Conservation (phyloP, 2,888 invertebrate species). For the Patella ulyssiponensis region DNA sequence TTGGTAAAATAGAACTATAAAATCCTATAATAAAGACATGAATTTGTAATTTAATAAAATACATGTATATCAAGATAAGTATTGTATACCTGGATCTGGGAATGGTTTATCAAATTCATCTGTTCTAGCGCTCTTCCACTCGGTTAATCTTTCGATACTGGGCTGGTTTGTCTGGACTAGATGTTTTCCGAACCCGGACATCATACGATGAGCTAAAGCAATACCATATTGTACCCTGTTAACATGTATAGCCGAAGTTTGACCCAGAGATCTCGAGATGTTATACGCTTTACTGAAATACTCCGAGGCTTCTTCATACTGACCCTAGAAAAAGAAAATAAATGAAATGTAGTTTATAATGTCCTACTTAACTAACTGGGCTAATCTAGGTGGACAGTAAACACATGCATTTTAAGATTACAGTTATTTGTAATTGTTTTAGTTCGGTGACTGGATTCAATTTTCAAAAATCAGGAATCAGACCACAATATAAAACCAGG, state of each 20-base stretch:
- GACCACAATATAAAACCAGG: too few relatives aligned
- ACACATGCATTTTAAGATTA: too few relatives aligned
- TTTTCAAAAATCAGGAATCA: too few relatives aligned
- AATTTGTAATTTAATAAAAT: too few relatives aligned
- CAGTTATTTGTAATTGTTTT: too few relatives aligned
- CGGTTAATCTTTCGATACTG: slow-evolving; percentile 60
- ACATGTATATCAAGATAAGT: too few relatives aligned
- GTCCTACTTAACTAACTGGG: too few relatives aligned
- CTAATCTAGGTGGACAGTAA: too few relatives aligned
- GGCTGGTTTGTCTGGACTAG: slow-evolving; percentile 51
- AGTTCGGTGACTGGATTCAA: too few relatives aligned
- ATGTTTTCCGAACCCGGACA: slow-evolving; percentile 53
- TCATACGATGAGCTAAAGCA: slow-evolving; percentile 68
- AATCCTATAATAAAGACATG: too few relatives aligned
- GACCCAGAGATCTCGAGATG: slow-evolving; percentile 66
- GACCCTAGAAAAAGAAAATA: slow-evolving; percentile 55
- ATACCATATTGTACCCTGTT: slow-evolving; percentile 70
- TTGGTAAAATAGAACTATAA: too few relatives aligned
- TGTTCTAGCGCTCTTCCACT: slow-evolving; percentile 67
- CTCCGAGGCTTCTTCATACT: slow-evolving; percentile 69
- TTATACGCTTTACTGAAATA: slow-evolving; percentile 72
- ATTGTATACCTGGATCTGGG: slow-evolving; percentile 45
- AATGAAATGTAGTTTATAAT: background rate
- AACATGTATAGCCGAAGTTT: slow-evolving; percentile 60
- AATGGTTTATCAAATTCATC: slow-evolving; percentile 57